Conservation (phyloP, 1,140 invertebrate species). For the Eulimnadia texana region DNA sequence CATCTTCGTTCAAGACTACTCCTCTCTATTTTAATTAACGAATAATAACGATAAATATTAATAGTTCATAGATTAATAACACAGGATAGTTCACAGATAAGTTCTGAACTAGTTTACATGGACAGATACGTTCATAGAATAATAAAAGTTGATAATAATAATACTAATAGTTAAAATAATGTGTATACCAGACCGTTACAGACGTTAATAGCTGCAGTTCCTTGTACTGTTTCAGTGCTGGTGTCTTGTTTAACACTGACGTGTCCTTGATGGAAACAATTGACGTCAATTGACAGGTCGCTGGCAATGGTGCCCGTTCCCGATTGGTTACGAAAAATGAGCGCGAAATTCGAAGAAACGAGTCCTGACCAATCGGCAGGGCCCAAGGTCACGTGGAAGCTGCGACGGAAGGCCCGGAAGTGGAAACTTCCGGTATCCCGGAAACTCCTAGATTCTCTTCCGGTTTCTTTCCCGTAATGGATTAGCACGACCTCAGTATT, state of each 20-base stretch:
- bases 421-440: not conserved
- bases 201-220: conserved; percentile 11
- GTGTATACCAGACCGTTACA: conserved; percentile 11
- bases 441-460: not conserved
- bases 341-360: conserved; percentile 8
- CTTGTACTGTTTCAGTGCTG: too few relatives aligned
- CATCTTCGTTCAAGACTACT: not conserved
- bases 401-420: not conserved
- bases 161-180: too few relatives aligned
- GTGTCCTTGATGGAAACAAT: conserved; percentile 3
- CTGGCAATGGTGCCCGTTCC: not conserved
- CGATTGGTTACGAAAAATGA: conserved; percentile 1
- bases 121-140: too few relatives aligned
- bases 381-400: not conserved
- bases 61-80: not conserved
- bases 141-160: not conserved
- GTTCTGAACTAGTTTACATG: not conserved
- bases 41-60: not conserved
- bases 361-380: not conserved
- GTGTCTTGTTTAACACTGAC: not conserved
- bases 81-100: not conserved
- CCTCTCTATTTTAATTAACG: not conserved
- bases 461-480: not conserved
- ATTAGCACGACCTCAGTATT: not conserved
- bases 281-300: not conserved